Base-by-base conservation (phyloP, 2,888 invertebrate genomes). In the Himalopsyche japonica region DNA sequence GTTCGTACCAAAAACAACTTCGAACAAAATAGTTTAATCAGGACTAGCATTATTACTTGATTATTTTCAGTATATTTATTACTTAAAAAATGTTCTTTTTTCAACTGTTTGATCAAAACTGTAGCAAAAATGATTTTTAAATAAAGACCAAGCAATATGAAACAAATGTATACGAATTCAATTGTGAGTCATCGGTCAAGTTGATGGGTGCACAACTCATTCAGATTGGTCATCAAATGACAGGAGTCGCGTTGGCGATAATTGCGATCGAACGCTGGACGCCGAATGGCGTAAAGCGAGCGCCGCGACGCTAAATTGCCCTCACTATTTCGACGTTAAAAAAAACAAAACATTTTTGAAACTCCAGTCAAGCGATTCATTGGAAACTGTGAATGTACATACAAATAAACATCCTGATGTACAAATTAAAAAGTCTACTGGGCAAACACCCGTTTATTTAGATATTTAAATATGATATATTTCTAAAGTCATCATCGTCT, bases 301-400 rank as follows among this genome's bases (percentile, higher is more conserved):
- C 76, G 27, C 34, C 32, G 30, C 34, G 30, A 76, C 76, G 76
- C 34, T 27, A 76, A 57, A 57, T 57, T 57, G 57, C 57, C 76
- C 34, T 32, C 30, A 76, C 76, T 32, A 32, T n/a, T 76, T 27
- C 24, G 34, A 76, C 76, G 27, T 12, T n/a, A 24, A 78, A 81
- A 84, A 81, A 43, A 49, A n/a, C 37, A 57, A 47, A 48, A 76
- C 32, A 85, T 76, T 79, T 43, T 37, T n/a, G 70, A 47, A 64
- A 12, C 34, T 77, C 82, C 82, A 79, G 32, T 83, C 64, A 47
- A 77, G 80, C 85, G 82, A 80, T 24, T 85, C 85, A 82, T 85
- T 82, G 85, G 85, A 64, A 84, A 84, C 47, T 81, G 80, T 80
- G 47, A 24, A 24, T 57, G 6, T 57, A 20, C 57, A 20, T 20